Evolutionary conservation across 1,140 invertebrate species (phyloP).

Genomic region (Wiebesia pumilae): DNA sequence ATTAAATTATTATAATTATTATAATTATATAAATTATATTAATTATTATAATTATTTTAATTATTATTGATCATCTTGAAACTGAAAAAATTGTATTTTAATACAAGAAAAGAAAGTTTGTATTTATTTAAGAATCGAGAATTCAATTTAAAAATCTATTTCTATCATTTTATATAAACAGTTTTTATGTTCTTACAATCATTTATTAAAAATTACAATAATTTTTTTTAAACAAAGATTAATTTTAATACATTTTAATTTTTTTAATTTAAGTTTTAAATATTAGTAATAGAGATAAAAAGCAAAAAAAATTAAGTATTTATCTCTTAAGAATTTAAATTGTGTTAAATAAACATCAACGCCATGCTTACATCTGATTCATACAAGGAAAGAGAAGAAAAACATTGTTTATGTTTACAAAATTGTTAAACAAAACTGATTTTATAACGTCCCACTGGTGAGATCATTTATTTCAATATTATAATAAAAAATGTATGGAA

Average conservation of each 20-base stretch:
- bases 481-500: background rate
- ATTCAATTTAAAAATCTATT: background rate
- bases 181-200: too few species aligned
- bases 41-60: too few species aligned
- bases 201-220: background rate
- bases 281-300: background rate
- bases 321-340: too few species aligned
- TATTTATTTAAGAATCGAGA: background rate
- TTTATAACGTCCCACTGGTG: background rate
- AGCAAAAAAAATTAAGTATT: background rate
- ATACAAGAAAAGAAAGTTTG: background rate
- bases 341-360: background rate
- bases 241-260: too few species aligned
- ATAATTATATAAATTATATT: too few species aligned
- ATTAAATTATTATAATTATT: too few species aligned
- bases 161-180: background rate
- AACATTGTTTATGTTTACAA: background rate
- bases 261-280: too few species aligned
- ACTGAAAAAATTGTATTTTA: background rate
- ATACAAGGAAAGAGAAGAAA: background rate
- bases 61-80: background rate
- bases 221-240: background rate
- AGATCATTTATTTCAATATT: background rate
- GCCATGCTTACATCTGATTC: background rate
- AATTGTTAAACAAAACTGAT: background rate